A percentile compares a stretch with the other conserved stretches of the same genome.
These are phyloP conservation scores for Endotricha flammealis DNA, from an alignment of 2,888 invertebrate species.

Conservation along the genomic window DNA sequence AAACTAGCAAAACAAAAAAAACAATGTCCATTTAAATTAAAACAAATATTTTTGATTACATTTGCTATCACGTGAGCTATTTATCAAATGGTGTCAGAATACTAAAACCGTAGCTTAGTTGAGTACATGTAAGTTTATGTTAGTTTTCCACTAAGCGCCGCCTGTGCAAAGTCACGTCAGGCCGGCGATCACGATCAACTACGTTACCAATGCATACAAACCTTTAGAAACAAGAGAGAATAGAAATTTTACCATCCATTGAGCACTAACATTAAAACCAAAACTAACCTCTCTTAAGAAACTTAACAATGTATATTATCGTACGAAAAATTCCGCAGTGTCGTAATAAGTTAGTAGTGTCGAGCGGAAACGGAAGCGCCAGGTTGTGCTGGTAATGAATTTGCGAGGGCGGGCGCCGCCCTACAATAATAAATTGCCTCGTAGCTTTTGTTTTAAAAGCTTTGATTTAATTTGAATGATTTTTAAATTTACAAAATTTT, in stretches of 20 bases:
- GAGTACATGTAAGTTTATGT: constrained; percentile 61
- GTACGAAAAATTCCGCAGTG: neutral
- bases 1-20: neutral
- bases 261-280: neutral
- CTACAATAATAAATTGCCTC: constrained; percentile 61
- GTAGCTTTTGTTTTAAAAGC: constrained; percentile 59
- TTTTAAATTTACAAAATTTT: no score
- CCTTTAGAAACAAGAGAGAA: neutral
- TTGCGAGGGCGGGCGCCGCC: constrained; percentile 68
- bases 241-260: neutral
- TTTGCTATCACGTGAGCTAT: constrained; percentile 5
- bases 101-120: constrained; percentile 6
- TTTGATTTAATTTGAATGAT: constrained; percentile 50
- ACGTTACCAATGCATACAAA: constrained; percentile 22
- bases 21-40: neutral
- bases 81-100: constrained; percentile 6
- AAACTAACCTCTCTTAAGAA: neutral
- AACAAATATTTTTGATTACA: constrained; percentile 1
- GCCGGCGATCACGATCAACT: constrained; percentile 48
- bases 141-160: constrained; percentile 63
- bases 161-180: constrained; percentile 69
- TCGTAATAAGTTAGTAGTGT: constrained; percentile 16
- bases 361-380: constrained; percentile 69
- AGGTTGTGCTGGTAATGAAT: constrained; percentile 72
- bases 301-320: constrained; percentile 29